Evolutionary conservation across 2,888 invertebrate genomes (phyloP), one percentile per base, ranked within the genome.

Genomic region (Eupithecia pulchellata): DNA sequence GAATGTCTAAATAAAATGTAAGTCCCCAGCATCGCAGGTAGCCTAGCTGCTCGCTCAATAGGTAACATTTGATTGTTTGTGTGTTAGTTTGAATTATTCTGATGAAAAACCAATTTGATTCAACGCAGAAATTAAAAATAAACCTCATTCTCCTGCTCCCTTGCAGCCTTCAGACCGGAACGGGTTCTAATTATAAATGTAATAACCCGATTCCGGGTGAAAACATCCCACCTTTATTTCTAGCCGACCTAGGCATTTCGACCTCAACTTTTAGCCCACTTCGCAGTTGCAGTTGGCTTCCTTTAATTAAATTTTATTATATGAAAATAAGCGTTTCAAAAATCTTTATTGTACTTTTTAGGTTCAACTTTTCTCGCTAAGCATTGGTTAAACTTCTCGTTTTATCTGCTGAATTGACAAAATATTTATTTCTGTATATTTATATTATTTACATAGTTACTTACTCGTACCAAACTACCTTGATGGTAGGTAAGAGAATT

Each of bases 141-240:
- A 25, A 52, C 25, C 25, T 52, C 20, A 52, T 4, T 11, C 4
- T 52, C 13, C 20, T 20, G 11, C 47, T 52, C 11, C 52, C 11
- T 52, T 42, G 8, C 2, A n/a, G 52, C 13, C 13, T 57, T 30
- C 66, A 60, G 29, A 69, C 66, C 72, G 55, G 55, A 67, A 69
- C 62, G 11, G 39, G 42, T 29, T 66, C 64, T 69, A 69, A 72
- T 69, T 72, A 72, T 72, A 69, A 72, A 69, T 60, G 63, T 66
- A 72, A 72, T 72, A 72, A 66, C 64, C 66, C 63, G 55, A 72
- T 72, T 69, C 64, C 55, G 36, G 69, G 30, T 62, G 32, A 55
- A 64, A 72, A 68, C 68, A 42, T n/a, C 57, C 32, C 25, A 66
- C 39, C 66, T 62, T 61, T 72, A 66, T 66, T 71, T 32, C 34